Base-by-base conservation (phyloP, 2,113 vertebrate genomes). In the Prochilodus magdalenae region DNA sequence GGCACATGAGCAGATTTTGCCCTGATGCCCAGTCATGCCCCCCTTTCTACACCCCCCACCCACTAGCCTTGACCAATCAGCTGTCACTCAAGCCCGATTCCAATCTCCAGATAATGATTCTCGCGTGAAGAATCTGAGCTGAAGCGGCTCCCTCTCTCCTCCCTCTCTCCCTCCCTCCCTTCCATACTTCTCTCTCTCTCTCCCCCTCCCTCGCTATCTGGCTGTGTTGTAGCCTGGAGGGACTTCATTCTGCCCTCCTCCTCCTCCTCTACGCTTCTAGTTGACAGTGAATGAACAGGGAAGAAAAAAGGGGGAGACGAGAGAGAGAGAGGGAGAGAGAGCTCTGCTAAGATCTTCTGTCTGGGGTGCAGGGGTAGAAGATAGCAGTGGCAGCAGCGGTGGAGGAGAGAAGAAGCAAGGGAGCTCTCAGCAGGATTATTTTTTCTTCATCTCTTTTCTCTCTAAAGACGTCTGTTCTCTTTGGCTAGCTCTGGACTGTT, bases 91-190 rank as follows among this genome's bases (percentile, higher is more conserved):
- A 93, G 94, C 96, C 92, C 92, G 91, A 93, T 93, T 95, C 94
- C 92, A 93, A 94, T 94, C 93, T 95, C 93, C 95, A 95, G 94
- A 93, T 95, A 95, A 95, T 96, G 94, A 93, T 95, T 93, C 94
- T 95, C 91, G 90, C 94, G 92, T 96, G 94, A 95, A 94, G 94
- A 96, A 94, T 95, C 95, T 94, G 94, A 89, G 91, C 87, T 90
- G 90, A 93, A 92, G 89, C 82, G 87, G 83, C 79, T 87, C 82
- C 86, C 83, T 91, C 86, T 85, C 87, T 85, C 86, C 36, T 82
- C 74, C 81, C 47, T 80, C 81, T 30, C 69, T 66, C 63, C 87
- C 79, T 74, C 82, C 84, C 81, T 62, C 86, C 82, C 83, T 67
- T 84, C 83, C 76, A 85, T 24, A 1, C 59, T 79, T 77, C 72